These are phyloP conservation scores for Scaptomyza montana DNA, from an alignment of 1,140 invertebrate species.

Conservation along the genomic window DNA sequence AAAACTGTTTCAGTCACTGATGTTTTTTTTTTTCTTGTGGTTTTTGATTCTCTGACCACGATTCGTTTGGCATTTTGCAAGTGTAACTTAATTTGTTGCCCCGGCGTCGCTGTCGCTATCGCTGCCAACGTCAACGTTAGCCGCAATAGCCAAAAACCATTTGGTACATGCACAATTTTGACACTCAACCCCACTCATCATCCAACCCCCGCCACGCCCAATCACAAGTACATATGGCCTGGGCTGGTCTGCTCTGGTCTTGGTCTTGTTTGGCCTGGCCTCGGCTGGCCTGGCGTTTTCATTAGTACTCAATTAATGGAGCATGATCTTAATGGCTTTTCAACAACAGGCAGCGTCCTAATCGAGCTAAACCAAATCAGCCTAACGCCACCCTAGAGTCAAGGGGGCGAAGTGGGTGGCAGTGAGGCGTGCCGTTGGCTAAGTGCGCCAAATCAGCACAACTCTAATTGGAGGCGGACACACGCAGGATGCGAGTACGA, in stretches of 20 bases:
- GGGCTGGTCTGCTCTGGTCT: background rate
- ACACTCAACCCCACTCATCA: constrained; percentile 41
- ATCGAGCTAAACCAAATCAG: constrained; percentile 42
- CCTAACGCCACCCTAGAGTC: constrained; percentile 6
- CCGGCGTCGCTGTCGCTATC: background rate
- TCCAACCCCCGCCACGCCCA: constrained; percentile 25
- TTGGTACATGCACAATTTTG: constrained; percentile 77
- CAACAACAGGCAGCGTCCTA: constrained; percentile 55
- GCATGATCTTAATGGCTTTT: constrained; percentile 81
- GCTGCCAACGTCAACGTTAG: background rate
- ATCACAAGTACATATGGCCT: constrained; percentile 67
- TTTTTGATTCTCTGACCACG: constrained; percentile 18
- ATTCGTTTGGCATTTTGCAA: constrained; percentile 73
- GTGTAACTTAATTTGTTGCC: constrained; percentile 74
- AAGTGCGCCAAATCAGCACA: constrained; percentile 80
- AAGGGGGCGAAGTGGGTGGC: background rate
- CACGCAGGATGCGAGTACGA: constrained; percentile 5
- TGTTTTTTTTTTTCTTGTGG: constrained; percentile 6
- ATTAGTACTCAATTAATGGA: constrained; percentile 81
- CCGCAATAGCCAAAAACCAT: constrained; percentile 62
- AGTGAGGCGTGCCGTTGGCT: constrained; percentile 61
- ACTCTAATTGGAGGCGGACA: constrained; percentile 74
- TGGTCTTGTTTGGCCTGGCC: constrained; percentile 11
- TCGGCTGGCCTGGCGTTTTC: constrained; percentile 53
- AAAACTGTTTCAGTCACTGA: background rate